Base-by-base conservation (phyloP, 2,888 invertebrate species). In the Apamea crenata region DNA sequence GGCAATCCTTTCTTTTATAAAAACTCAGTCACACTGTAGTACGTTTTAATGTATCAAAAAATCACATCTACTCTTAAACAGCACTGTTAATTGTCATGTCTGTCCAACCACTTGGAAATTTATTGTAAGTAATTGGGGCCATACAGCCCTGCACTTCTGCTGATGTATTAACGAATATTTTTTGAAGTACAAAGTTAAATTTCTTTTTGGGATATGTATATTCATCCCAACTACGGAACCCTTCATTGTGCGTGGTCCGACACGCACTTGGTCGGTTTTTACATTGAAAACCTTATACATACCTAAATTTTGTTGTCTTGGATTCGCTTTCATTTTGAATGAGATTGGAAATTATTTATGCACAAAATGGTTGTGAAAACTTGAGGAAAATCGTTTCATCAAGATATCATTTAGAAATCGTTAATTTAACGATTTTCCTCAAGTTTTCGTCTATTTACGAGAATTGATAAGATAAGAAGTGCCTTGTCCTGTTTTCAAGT, bases 381-480 rank as follows among this genome's bases (percentile, higher is more conserved):
- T 53, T 56, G 10, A 32, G 25, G 32, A 72, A 56, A 70, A 71
- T 44, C 6, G 4, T 32, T 18, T 12, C 4, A 7, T 12, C 10
- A 18, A 44, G 12, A 25, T 69, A 56, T 18, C 40, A 12, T 44
- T 69, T 56, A 18, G 4, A 44, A 18, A 47, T 53, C 2, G 14
- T 8, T 10, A 36, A 36, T n/a, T n/a, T 8, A 21, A 12, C 12
- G n/a, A 47, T 47, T 78, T 59, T 29, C 50, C 21, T 44, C 21
- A 21, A 40, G 4, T 36, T 50, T 25, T 61, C 68, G n/a, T 50
- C 59, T 63, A 63, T 50, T 50, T 79, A 79, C 59, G 68, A n/a
- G 32, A 16, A 7, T 8, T n/a, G 50, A 53, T 78, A 50, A 78
- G 59, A 61, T 61, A 61, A 61, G 16, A 61, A 32, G 25, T 68